These are phyloP conservation scores for Pollenia labialis DNA, from an alignment of 2,888 invertebrate genomes.

Conservation along the genomic window DNA sequence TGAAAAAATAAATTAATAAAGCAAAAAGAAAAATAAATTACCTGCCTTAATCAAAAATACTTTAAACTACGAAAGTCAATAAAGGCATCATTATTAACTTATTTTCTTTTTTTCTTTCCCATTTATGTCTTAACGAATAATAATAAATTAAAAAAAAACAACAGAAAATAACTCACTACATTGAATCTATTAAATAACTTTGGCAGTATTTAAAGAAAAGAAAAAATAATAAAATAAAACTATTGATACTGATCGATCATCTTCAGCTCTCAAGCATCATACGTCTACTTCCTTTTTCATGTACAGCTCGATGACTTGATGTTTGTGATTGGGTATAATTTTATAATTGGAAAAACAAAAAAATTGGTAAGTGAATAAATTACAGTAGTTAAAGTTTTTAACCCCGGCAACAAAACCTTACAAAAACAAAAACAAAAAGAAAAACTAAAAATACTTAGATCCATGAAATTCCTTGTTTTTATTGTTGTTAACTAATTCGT, in stretches of 20 bases:
- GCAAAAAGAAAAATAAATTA: constrained; percentile 7
- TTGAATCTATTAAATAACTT: not conserved
- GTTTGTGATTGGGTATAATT: constrained; percentile 31
- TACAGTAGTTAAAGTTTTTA: not conserved
- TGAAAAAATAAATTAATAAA: constrained; percentile 18
- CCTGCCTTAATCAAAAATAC: not conserved
- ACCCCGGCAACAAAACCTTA: not conserved
- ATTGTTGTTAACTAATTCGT: constrained; percentile 48
- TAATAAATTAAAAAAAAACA: not conserved
- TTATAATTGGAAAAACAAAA: constrained; percentile 52
- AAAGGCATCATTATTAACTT: constrained; percentile 24
- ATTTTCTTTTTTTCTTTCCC: not conserved
- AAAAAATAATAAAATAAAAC: not conserved
- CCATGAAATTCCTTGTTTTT: constrained; percentile 23
- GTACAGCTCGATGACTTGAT: constrained; percentile 45
- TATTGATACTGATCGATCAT: constrained; percentile 17
- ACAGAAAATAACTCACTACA: constrained; percentile 13
- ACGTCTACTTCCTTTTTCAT: constrained; percentile 38
- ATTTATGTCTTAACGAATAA: not conserved
- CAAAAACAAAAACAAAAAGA: constrained; percentile 8
- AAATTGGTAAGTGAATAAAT: constrained; percentile 43
- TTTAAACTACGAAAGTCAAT: constrained; percentile 11
- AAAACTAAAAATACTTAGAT: not conserved
- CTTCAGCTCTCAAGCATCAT: not conserved
- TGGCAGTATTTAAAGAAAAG: not conserved